Base-by-base conservation (phyloP, 2,888 invertebrate genomes). In the Pasiphila rectangulata region DNA sequence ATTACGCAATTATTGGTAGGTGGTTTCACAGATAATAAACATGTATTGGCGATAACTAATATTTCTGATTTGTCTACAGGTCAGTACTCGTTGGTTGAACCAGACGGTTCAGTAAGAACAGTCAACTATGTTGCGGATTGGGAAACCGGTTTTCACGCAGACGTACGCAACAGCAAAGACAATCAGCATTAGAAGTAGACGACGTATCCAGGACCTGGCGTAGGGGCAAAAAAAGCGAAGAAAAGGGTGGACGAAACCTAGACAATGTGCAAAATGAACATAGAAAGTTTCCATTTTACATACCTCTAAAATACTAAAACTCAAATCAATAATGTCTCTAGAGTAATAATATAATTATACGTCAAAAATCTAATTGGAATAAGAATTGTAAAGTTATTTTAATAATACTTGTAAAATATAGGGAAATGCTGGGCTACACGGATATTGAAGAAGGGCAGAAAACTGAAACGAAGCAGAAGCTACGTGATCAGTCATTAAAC, bases 141-240 rank as follows among this genome's bases (percentile, higher is more conserved):
- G 94, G 92, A 93, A 77, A 93, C 92, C 61, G 94, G 94, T 66
- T 94, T 94, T 88, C 93, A 94, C 74, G 94, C 94, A 49, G 89
- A 91, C 69, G 93, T 94, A 36, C 91, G 90, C 75, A 93, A 93
- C 77, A 91, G 90, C 81, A 90, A 90, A 76, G 90, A 91, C 79
- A 79, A 80, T 51, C 75, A 77, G 57, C 84, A 85, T 65, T 84
- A 83, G 65, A 12, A 41, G 19, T 17, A 35, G 20, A 21, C 35
- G 36, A 9, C 23, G 7, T 35, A 29, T 34, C 19, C 7, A 39
- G 35, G 20, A 6, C 10, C 10, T 36, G n/a, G 4, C n/a, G n/a
- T 10, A 4, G 17, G 17, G 6, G 32, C 32, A 32, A 17, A 17
- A 9, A 17, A 4, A 32, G 5, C 9, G 5, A 3, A 16, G 7